Percentiles rank a stretch among this genome's conserved stretches.
phyloP scores from a whole-genome alignment of 2,797 vertebrate species.

The Heliangelus exortis region DNA sequence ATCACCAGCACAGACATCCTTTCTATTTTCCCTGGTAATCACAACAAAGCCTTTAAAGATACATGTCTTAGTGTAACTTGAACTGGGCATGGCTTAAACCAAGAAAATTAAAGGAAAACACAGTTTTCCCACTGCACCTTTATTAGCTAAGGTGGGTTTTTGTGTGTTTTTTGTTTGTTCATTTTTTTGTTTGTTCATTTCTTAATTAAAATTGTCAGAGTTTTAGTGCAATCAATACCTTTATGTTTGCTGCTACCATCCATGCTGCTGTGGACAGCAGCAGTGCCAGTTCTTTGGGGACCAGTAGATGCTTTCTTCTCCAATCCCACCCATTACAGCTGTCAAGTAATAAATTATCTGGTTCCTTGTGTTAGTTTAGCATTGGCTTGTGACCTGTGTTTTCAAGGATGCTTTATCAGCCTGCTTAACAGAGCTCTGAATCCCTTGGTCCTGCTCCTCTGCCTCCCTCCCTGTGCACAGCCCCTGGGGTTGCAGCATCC shows the following conservation, averaged over 20 bases:
- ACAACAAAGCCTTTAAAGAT: neutral
- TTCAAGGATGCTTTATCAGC: neutral
- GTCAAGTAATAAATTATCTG: neutral
- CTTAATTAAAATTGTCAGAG: neutral
- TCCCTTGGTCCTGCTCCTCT: neutral
- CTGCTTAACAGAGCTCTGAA: neutral
- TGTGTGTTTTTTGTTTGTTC: neutral
- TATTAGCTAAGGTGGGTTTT: neutral
- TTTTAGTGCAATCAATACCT: neutral
- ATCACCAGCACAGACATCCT: neutral
- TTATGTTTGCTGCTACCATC: neutral
- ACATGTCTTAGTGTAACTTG: neutral
- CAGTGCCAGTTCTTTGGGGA: neutral
- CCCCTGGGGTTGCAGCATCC: neutral
- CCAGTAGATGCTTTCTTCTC: accelerated
- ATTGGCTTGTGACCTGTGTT: neutral
- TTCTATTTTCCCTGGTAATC: constrained; percentile 14
- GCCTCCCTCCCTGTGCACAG: neutral
- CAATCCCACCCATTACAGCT: neutral
- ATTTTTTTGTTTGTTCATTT: neutral
- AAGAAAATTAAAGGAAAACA: neutral
- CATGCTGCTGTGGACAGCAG: neutral
- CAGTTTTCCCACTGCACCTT: neutral
- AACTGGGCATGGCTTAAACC: neutral
- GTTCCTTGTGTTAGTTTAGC: neutral